Evolutionary conservation across 2,797 vertebrate genomes (phyloP), one percentile per base, ranked within the genome.

Genomic region (Enoplosus armatus): DNA sequence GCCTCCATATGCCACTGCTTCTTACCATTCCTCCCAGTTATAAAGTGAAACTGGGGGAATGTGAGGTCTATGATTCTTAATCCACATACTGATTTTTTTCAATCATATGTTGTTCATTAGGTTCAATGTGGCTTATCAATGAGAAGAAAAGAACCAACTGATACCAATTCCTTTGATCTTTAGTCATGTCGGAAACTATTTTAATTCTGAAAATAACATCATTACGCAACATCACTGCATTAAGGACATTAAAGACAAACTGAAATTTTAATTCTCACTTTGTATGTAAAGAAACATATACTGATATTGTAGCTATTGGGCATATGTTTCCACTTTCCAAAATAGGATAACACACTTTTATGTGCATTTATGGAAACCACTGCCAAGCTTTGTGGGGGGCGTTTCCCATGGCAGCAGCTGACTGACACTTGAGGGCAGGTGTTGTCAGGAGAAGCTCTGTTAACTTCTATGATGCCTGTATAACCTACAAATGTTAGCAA

Each of bases 1-100:
- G 60, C 29, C 55, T 70, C 86, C 82, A 83, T 82, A 61, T 86
- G 80, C 50, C 62, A 22, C 58, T 1, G 9, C 50, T 70, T 60
- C 47, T 48, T 3, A 24, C 26, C 22, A 14, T 61, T 73, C 71
- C 69, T 69, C 48, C 45, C 0, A 41, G 64, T 74, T 55, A 53
- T 68, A 62, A 58, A 67, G 47, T 60, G n/a, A 66, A 83, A 73
- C 33, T 16, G 24, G 16, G 16, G 39, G 37, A 61, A 70, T 50
- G 48, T 22, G 0, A 75, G 45, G 35, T 63, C 54, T 65, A 41
- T 39, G 37, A 70, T 87, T n/a, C n/a, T 73, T 59, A 74, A 35
- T 71, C 35, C 48, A 61, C 47, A 65, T 7, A 31, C 33, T 41
- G 18, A 2, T 54, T 33, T 55, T 61, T 68, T 61, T n/a, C 39